Base-by-base conservation (phyloP, 2,113 vertebrate species). In the Prunella fulvescens region DNA sequence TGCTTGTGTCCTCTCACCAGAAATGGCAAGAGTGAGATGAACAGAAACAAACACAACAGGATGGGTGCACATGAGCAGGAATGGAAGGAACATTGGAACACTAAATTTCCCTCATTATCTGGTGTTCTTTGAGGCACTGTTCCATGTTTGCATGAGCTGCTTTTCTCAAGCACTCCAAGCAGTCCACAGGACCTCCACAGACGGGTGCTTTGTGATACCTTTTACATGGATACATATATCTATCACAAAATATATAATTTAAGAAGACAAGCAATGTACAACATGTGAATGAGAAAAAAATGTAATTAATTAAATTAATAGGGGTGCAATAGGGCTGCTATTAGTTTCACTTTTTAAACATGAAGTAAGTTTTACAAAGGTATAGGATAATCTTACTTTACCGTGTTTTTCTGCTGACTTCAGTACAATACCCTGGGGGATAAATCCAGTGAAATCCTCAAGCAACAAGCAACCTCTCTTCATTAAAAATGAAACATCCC, bases 401-500 rank as follows among this genome's bases (percentile, higher is more conserved):
- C 7, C 4, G 3, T 69, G 4, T 70, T 85, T 89, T 72, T 79
- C 57, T 92, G 45, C 40, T 79, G 53, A 72, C 31, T 72, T 79
- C 24, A 70, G 29, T 66, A 26, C 20, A 91, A 42, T 19, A 80
- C 20, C 24, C 40, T 22, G 23, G 14, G 23, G 16, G 15, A 50
- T 70, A 96, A 87, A 87, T 62, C 29, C 35, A 10, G 11, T 84
- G n/a, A 33, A 85, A 70, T 70, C 19, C 39, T 87, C 33, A 72
- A 90, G 58, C 31, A 70, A 54, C 28, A 94, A 86, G 40, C 26
- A 91, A 35, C 25, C 5, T 39, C 60, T 92, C 40, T 74, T 96
- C 65, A 88, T 93, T 89, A 89, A 89, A 93, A 95, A 79, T 72
- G n/a, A 70, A 94, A 53, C 50, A 81, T 57, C 24, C 25, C 6